A percentile compares a stretch with the other conserved stretches of the same genome.
Evolutionary conservation across 2,797 vertebrate genomes (phyloP).

Genomic region (Rousettus madagascariensis): DNA sequence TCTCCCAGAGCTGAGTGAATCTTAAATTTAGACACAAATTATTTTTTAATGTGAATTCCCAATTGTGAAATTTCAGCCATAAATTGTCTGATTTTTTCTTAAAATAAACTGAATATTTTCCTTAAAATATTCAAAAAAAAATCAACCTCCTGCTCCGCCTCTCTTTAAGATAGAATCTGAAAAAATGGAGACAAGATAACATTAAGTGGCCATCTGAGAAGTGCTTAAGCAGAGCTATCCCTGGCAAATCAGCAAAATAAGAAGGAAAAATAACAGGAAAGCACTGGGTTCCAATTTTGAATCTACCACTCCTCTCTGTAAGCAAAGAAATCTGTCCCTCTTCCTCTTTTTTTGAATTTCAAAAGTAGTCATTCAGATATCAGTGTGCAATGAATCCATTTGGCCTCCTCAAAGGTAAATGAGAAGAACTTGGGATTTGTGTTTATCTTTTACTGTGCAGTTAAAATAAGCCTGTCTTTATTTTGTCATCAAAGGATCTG

Average conservation of each 20-base stretch:
- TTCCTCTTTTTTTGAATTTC: neutral
- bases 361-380: neutral
- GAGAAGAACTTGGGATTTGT: neutral
- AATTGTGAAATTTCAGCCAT: neutral
- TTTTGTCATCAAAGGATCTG: neutral
- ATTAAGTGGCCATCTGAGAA: neutral
- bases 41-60: neutral
- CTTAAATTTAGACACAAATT: slow-evolving; percentile 11
- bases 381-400: neutral
- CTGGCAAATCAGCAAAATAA: neutral
- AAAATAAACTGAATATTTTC: neutral
- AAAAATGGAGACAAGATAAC: neutral
- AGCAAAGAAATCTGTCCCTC: neutral
- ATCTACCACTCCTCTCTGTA: neutral
- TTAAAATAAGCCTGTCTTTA: neutral
- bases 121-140: neutral
- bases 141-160: neutral
- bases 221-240: neutral
- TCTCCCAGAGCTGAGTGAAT: neutral
- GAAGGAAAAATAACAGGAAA: neutral
- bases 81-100: neutral
- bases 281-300: neutral
- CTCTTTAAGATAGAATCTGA: neutral
- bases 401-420: neutral
- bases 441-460: neutral